Base-by-base conservation (phyloP, 1,140 invertebrate species). In the Drosophila azteca region DNA sequence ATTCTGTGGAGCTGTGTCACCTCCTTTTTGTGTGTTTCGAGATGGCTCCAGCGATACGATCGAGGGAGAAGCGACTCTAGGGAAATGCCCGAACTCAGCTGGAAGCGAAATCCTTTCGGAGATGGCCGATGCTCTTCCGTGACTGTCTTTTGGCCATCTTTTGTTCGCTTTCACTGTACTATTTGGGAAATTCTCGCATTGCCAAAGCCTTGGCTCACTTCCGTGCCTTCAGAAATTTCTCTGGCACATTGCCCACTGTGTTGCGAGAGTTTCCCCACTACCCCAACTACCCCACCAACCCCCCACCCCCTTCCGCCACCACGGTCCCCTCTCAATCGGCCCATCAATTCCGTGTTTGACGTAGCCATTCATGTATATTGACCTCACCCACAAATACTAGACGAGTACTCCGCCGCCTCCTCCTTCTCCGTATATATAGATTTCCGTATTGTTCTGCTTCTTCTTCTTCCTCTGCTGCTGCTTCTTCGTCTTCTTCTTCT, bases 241-340 rank as follows among this genome's bases (percentile, higher is more conserved):
- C 54, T 87, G 83, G 83, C 83, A 64, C 3, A 17, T 54, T 89
- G 83, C 82, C 82, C 82, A 87, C 82, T 87, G 83, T 87, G 82
- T 72, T 82, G 82, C 67, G 62, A 77, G 81, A 74, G 72, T 74
- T 75, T 20, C 17, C 62, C 77, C 76, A 64, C n/a, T n/a, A n/a
- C n/a, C n/a, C n/a, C n/a, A n/a, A n/a, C n/a, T n/a, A n/a, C n/a
- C n/a, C n/a, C n/a, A n/a, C n/a, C n/a, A n/a, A n/a, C n/a, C n/a
- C n/a, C 72, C 74, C 15, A 15, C 48, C 20, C 44, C 17, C 17
- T 20, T 20, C 17, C 17, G 17, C 17, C 17, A 1, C 17, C 17
- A 20, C 17, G 1, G 17, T 20, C 17, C 17, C 17, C 17, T 20
- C 17, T 45, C 26, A 44, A 35, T 45, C 20, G 46, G 20, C 59